phyloP scores from a whole-genome alignment of 2,113 vertebrate species.

The Etheostoma cragini region DNA sequence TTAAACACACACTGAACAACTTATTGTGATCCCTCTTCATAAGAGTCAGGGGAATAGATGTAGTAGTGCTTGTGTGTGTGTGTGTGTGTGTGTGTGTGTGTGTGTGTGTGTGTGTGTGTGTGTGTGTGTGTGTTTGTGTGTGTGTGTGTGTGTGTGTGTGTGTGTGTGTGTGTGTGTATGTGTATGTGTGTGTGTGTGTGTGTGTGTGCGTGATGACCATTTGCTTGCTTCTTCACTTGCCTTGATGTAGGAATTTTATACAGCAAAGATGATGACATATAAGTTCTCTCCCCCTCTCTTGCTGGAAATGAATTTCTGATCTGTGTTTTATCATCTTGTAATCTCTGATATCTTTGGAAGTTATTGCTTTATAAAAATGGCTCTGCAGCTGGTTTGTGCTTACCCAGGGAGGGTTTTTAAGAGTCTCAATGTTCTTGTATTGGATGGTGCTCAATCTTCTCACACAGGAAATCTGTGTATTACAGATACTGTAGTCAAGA shows the following conservation, averaged over 20 bases:
- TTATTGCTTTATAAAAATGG: slow-evolving; percentile 71
- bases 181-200: slow-evolving; percentile 1
- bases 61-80: slow-evolving; percentile 13
- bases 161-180: slow-evolving; percentile 11
- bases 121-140: slow-evolving; percentile 3
- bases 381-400: slow-evolving; percentile 61
- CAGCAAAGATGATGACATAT: slow-evolving; percentile 67
- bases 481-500: slow-evolving; percentile 23
- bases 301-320: slow-evolving; percentile 66
- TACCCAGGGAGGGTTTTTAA: slow-evolving; percentile 50
- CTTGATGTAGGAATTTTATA: slow-evolving; percentile 53
- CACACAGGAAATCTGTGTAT: slow-evolving; percentile 27
- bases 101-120: neutral
- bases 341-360: slow-evolving; percentile 64
- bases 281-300: slow-evolving; percentile 36
- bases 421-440: slow-evolving; percentile 53
- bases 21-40: slow-evolving; percentile 51
- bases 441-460: slow-evolving; percentile 27
- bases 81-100: slow-evolving; percentile 18
- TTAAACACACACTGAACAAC: slow-evolving; percentile 64
- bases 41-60: slow-evolving; percentile 38
- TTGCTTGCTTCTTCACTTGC: slow-evolving; percentile 5
- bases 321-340: slow-evolving; percentile 70
- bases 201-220: slow-evolving; percentile 17
- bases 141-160: slow-evolving; percentile 8